phyloP scores from a whole-genome alignment of 2,888 invertebrate species.

The Priapulus caudatus region DNA sequence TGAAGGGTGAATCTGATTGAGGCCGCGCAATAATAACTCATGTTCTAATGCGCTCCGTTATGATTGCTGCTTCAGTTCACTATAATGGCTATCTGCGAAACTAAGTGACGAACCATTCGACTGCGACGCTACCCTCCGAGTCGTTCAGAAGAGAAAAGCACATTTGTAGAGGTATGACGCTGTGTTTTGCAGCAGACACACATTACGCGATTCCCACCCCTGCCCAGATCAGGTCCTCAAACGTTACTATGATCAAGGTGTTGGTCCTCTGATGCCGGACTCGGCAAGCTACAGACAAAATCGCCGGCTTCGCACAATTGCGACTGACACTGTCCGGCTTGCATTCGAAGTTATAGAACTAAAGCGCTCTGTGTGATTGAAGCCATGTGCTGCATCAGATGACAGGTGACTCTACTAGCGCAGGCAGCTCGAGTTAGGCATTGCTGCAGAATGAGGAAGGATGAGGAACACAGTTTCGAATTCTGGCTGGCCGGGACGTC shows the following conservation, averaged over 20 bases:
- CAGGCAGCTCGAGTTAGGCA: slow-evolving; percentile 58
- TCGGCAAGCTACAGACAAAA: too few relatives aligned
- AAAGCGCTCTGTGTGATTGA: too few relatives aligned
- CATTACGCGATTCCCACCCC: slow-evolving; percentile 17
- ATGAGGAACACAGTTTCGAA: slow-evolving; percentile 64
- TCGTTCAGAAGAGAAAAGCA: slow-evolving; percentile 30
- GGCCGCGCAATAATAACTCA: too few relatives aligned
- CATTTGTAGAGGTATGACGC: slow-evolving; percentile 19
- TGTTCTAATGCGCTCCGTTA: background rate
- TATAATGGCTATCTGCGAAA: slow-evolving; percentile 61
- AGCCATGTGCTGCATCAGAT: too few relatives aligned
- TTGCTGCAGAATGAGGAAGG: slow-evolving; percentile 63
- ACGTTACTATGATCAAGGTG: too few relatives aligned
- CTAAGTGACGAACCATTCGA: slow-evolving; percentile 59
- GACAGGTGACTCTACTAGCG: slow-evolving; percentile 37
- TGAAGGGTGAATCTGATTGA: too few relatives aligned
- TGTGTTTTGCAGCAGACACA: background rate
- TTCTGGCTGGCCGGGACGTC: slow-evolving; percentile 56
- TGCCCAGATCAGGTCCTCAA: too few relatives aligned
- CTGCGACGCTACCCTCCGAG: slow-evolving; percentile 46
- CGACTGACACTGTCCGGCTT: too few relatives aligned
- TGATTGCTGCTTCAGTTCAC: slow-evolving; percentile 41
- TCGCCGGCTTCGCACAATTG: too few relatives aligned
- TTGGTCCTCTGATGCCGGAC: too few relatives aligned
- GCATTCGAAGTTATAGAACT: too few relatives aligned